These are phyloP conservation scores for Choloepus hoffmanni DNA, from an alignment of 2,113 vertebrate species.

Conservation along the genomic window DNA sequence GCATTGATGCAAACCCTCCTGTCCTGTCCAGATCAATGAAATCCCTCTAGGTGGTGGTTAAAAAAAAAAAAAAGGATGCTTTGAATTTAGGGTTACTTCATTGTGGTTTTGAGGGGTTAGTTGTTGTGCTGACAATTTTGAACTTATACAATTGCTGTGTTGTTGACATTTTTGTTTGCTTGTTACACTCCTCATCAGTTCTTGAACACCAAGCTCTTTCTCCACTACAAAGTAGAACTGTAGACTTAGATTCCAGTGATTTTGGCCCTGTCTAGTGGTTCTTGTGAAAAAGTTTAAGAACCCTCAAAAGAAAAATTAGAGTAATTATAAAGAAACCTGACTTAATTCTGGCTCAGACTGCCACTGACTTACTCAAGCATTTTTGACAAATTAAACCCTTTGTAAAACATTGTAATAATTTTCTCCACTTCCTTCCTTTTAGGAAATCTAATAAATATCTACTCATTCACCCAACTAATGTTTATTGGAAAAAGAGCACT, in stretches of 20 bases:
- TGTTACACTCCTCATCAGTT: not conserved
- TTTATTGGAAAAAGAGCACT: conserved; percentile 54
- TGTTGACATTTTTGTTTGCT: not conserved
- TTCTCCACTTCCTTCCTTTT: conserved; percentile 28
- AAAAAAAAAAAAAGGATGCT: not conserved
- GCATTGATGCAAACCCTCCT: rapidly evolving
- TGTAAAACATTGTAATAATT: not conserved
- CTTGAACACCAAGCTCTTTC: not conserved
- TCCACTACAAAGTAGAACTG: not conserved
- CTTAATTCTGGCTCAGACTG: conserved; percentile 21
- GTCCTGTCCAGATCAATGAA: not conserved
- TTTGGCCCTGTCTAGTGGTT: not conserved
- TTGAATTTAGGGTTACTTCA: not conserved
- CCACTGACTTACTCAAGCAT: not conserved
- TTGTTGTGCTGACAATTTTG: not conserved
- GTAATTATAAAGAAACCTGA: conserved; percentile 1
- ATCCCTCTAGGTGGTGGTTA: too few relatives aligned
- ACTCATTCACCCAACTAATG: not conserved
- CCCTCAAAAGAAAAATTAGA: not conserved
- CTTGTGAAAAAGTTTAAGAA: conserved; percentile 21
- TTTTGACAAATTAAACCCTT: conserved; percentile 39
- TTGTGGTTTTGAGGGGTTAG: not conserved
- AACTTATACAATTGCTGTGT: not conserved
- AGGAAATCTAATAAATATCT: conserved; percentile 56
- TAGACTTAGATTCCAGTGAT: not conserved